phyloP scores from a whole-genome alignment of 2,113 vertebrate genomes.

The Taxidea taxus region DNA sequence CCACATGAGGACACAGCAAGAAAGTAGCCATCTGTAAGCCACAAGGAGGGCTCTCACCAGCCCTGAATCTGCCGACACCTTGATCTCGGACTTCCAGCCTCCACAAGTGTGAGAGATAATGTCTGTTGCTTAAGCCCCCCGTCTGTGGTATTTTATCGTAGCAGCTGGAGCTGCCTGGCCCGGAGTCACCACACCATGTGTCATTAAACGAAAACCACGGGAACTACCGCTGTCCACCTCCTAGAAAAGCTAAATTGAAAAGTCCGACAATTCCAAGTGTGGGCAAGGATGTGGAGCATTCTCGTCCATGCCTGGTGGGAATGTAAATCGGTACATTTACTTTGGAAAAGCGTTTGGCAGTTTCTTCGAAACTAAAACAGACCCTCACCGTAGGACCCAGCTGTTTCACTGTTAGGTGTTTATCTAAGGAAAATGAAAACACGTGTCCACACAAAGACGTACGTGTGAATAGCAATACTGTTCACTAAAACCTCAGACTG shows the following conservation, averaged over 20 bases:
- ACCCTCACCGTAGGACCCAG: background rate
- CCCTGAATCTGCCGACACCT: background rate
- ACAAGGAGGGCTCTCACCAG: background rate
- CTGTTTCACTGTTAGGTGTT: background rate
- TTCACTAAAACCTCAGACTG: background rate
- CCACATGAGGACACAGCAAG: fast-evolving
- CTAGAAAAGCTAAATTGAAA: no score
- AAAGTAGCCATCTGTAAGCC: fast-evolving
- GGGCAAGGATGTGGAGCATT: background rate
- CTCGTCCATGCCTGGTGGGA: background rate
- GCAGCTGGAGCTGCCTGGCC: background rate
- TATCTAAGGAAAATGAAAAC: background rate
- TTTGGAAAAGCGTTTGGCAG: background rate
- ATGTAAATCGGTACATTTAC: background rate
- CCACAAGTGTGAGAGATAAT: background rate
- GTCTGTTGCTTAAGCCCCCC: background rate
- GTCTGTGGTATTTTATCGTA: background rate
- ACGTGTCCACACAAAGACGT: background rate
- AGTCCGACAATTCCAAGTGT: background rate
- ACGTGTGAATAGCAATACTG: background rate
- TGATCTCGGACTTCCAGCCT: background rate
- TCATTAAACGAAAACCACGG: background rate
- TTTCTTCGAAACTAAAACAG: background rate
- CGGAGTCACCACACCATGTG: background rate
- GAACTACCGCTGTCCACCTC: fast-evolving